Percentiles rank a stretch among this genome's conserved stretches.
phyloP scores from a whole-genome alignment of 2,113 vertebrate genomes.

The Chaenocephalus aceratus region DNA sequence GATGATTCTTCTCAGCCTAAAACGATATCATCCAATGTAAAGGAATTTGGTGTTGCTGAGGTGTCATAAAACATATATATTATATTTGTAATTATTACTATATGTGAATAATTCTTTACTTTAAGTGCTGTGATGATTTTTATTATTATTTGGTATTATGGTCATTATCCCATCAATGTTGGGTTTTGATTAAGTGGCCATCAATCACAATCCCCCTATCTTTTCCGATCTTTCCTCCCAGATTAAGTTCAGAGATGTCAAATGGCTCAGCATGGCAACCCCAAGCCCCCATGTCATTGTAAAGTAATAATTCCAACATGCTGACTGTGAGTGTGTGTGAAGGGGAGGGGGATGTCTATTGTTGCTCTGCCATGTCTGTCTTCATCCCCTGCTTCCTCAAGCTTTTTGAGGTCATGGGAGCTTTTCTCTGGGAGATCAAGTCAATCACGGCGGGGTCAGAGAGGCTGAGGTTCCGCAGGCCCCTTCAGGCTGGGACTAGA shows the following conservation, averaged over 20 bases:
- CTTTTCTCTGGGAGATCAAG: constrained; percentile 50
- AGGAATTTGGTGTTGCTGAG: not conserved
- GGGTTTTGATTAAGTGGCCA: not conserved
- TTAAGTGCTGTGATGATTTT: not conserved
- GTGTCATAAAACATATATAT: not conserved
- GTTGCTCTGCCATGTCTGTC: constrained; percentile 58
- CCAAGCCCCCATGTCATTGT: constrained; percentile 27
- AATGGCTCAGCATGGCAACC: constrained; percentile 6
- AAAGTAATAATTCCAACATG: constrained; percentile 40
- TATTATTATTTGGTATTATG: too few species aligned
- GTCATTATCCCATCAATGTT: not conserved
- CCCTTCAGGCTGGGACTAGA: constrained; percentile 11
- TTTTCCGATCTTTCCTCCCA: not conserved
- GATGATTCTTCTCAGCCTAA: not conserved
- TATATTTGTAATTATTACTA: not conserved
- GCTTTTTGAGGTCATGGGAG: constrained; percentile 56
- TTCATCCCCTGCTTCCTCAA: constrained; percentile 58
- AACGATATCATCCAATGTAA: not conserved
- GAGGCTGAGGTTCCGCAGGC: constrained; percentile 2
- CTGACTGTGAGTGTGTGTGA: not conserved
- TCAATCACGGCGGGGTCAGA: constrained; percentile 59
- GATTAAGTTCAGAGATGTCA: constrained; percentile 16
- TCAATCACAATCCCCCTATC: not conserved
- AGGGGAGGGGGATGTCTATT: not conserved
- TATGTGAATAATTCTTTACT: not conserved